Base-by-base conservation (phyloP, 2,888 invertebrate species). In the Melinaea marsaeus region DNA sequence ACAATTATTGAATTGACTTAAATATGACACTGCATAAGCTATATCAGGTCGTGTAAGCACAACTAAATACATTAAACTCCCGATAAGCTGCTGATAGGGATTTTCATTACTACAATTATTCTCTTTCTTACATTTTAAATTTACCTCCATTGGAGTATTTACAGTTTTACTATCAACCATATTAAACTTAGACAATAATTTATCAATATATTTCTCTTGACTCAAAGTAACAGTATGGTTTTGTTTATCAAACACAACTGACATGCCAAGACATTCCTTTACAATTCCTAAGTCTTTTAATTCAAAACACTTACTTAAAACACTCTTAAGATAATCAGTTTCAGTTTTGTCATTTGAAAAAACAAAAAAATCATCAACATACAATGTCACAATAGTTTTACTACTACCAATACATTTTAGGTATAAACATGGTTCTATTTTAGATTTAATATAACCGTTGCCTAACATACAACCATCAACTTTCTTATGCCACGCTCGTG, bases 301-400 rank as follows among this genome's bases (percentile, higher is more conserved):
- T 22, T 22, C 22, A 22, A 63, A 59, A 5, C 51, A 7, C 3
- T 9, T 46, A 33, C 13, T 22, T 54, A 63, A 55, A 2, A 60
- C 22, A 35, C 13, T 11, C 32, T 57, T 60, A n/a, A 63, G 46
- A 22, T 60, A 13, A 33, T 60, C 34, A 46, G 47, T 60, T 37
- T 60, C 46, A 11, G 2, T 32, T 34, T n/a, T 47, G 11, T 57
- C 34, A 54, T 57, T 63, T 37, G 60, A 60, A 35, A 63, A 63
- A 54, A 63, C 34, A 35, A 63, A 63, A 51, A 63, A 63, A 54
- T 63, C 63, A 57, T 63, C 63, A 9, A 60, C 63, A 60, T 55
- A 63, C 32, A 63, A 55, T 32, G 60, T 45, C n/a, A 63, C 57
- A 45, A 63, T 57, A 54, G 60, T 60, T 54, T 57, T 63, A 35